Evolutionary conservation across 2,797 vertebrate genomes (phyloP).

Genomic region (Gorsachius magnificus): DNA sequence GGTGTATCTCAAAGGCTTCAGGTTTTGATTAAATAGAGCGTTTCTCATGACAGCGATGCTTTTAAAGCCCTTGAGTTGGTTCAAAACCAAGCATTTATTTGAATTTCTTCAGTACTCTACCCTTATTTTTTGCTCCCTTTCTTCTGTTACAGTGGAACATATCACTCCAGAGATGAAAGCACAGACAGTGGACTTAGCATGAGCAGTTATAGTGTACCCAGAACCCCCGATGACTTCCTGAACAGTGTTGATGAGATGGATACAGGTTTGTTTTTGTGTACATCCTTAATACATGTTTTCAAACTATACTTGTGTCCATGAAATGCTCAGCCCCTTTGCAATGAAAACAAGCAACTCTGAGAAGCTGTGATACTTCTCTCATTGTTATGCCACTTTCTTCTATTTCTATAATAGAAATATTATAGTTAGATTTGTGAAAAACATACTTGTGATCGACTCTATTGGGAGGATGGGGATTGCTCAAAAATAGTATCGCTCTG

Average conservation of each 20-base stretch:
- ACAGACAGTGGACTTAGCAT: slow-evolving; percentile 98
- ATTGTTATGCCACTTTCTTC: neutral
- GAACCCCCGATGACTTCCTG: slow-evolving; percentile 97
- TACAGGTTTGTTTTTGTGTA: slow-evolving; percentile 81
- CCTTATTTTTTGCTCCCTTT: neutral
- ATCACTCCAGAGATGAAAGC: slow-evolving; percentile 98
- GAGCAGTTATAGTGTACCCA: slow-evolving; percentile 98
- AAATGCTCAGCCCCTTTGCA: neutral
- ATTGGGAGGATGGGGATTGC: neutral
- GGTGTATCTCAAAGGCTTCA: neutral
- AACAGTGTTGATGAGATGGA: slow-evolving; percentile 99
- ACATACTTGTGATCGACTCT: neutral
- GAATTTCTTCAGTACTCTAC: neutral
- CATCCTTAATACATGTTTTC: neutral
- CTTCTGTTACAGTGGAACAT: slow-evolving; percentile 86
- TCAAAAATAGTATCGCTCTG: neutral
- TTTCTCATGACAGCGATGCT: neutral
- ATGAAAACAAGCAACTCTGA: neutral
- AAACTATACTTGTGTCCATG: neutral
- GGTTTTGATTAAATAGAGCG: neutral
- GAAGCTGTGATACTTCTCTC: neutral
- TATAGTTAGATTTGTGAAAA: neutral
- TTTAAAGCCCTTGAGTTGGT: neutral
- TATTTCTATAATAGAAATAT: neutral
- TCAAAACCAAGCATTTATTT: neutral